Evolutionary conservation across 2,888 invertebrate species (phyloP).

Genomic region (Eristalis tenax): DNA sequence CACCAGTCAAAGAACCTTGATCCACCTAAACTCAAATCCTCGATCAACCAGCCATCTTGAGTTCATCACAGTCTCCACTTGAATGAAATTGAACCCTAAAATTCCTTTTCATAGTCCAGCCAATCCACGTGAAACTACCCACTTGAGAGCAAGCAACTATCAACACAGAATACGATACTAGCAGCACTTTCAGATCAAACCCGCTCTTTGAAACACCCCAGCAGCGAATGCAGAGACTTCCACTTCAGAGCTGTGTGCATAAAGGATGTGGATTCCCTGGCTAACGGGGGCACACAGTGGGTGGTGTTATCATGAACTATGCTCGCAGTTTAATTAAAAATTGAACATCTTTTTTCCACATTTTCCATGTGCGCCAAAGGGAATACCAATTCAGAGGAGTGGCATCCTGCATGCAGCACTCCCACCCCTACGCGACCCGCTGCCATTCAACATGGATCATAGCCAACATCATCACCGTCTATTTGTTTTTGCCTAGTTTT

Average conservation of each 20-base stretch:
- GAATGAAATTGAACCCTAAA: background rate
- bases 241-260: background rate
- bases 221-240: background rate
- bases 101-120: background rate
- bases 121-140: background rate
- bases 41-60: too few relatives aligned
- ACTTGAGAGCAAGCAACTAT: background rate
- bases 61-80: background rate
- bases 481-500: background rate
- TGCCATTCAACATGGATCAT: background rate
- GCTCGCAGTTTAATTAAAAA: background rate
- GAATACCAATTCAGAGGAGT: background rate
- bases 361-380: background rate
- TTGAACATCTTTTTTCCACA: background rate
- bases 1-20: too few relatives aligned
- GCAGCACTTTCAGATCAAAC: background rate
- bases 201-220: background rate
- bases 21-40: too few relatives aligned
- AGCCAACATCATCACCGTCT: background rate
- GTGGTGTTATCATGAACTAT: background rate
- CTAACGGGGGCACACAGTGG: background rate
- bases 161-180: background rate
- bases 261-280: background rate
- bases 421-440: background rate
- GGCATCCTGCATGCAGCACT: background rate